These are phyloP conservation scores for Cotesia chilonis DNA, from an alignment of 1,140 invertebrate species.

Conservation along the genomic window DNA sequence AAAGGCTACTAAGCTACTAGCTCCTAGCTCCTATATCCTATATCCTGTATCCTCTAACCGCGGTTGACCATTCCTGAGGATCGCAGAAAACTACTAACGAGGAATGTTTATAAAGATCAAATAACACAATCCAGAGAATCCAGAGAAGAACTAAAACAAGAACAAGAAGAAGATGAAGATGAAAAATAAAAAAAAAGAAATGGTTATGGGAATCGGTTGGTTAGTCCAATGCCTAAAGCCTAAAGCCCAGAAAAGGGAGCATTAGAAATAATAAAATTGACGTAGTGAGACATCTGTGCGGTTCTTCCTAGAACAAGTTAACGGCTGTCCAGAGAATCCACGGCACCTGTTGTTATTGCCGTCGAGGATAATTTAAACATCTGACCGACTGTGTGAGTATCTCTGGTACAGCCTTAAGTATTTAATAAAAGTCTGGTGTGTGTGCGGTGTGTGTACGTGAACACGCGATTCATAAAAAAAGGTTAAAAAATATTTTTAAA, in stretches of 20 bases:
- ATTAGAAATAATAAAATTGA: constrained; percentile 1
- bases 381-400: constrained; percentile 4
- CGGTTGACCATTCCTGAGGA: no score
- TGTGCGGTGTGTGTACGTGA: neutral
- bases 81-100: no score
- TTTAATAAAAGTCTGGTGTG: neutral
- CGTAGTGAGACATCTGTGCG: constrained; percentile 11
- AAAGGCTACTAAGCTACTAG: no score
- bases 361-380: constrained; percentile 2
- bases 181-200: neutral
- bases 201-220: no score
- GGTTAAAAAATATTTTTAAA: no score
- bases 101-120: no score
- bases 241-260: no score
- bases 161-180: neutral
- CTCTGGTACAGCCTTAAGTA: neutral
- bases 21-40: no score
- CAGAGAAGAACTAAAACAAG: neutral
- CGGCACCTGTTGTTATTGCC: constrained; percentile 20
- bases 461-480: constrained; percentile 13
- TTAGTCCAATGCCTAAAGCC: no score
- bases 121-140: no score
- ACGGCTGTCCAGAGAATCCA: constrained; percentile 15
- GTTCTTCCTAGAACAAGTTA: constrained; percentile 9
- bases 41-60: no score